These are phyloP conservation scores for Coccyzus lansbergi DNA, from an alignment of 2,797 vertebrate genomes.

Conservation along the genomic window DNA sequence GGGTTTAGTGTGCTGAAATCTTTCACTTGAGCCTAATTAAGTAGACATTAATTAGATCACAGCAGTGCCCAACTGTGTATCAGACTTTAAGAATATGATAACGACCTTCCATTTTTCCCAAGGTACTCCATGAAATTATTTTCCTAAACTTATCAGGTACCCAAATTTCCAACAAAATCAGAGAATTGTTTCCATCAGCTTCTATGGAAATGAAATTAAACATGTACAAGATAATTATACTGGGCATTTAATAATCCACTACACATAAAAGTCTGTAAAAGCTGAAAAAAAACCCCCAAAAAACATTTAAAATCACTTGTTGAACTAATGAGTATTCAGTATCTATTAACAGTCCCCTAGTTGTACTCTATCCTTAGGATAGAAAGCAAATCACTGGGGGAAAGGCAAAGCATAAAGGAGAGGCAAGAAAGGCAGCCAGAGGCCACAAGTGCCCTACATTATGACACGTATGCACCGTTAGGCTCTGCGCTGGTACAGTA, in stretches of 20 bases:
- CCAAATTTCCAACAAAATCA: background rate
- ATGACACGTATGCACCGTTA: background rate
- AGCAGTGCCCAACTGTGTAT: background rate
- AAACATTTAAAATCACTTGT: accelerated
- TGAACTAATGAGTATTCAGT: background rate
- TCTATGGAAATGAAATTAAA: background rate
- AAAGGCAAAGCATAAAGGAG: background rate
- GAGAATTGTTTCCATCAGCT: background rate
- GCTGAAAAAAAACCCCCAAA: background rate
- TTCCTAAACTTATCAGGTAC: background rate
- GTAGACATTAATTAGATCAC: background rate
- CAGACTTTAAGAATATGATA: background rate
- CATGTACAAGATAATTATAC: accelerated
- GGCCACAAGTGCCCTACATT: background rate
- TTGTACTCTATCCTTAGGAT: too few relatives aligned
- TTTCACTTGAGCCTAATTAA: background rate
- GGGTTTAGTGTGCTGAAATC: background rate
- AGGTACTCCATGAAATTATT: background rate
- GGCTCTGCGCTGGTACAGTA: background rate
- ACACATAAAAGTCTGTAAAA: background rate
- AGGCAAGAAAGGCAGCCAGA: background rate
- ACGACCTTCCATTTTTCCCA: background rate
- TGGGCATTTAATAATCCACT: too few relatives aligned
- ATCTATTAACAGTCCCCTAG: background rate
- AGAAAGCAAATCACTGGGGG: background rate